Conservation (phyloP, 37 sponge, comb jelly and placozoan genomes). For the Diacarnus erythraeanus region DNA sequence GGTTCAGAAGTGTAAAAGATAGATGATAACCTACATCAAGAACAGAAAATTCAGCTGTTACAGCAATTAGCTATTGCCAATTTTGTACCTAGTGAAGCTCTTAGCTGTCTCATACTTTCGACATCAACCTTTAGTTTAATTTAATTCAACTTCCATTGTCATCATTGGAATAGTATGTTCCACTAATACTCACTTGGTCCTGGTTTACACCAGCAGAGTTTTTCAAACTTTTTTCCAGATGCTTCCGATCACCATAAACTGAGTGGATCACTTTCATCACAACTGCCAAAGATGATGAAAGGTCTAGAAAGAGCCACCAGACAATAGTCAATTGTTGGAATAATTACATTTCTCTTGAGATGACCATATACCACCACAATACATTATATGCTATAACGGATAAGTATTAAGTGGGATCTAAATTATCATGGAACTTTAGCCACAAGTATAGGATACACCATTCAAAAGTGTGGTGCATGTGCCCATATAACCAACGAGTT, state of each 20-base stretch:
- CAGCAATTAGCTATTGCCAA: not conserved
- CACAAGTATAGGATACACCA: not conserved
- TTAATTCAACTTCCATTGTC: no score
- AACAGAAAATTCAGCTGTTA: not conserved
- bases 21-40: conserved; percentile 63
- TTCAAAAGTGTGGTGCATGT: no score
- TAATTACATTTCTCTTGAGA: no score
- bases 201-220: not conserved
- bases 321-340: no score
- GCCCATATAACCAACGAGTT: no score
- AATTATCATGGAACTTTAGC: not conserved
- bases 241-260: conserved; percentile 27
- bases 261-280: conserved; percentile 4
- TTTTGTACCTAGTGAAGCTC: conserved; percentile 46
- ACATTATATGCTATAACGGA: no score
- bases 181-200: conserved; percentile 8
- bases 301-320: no score
- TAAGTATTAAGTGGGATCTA: not conserved
- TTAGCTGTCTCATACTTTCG: conserved; percentile 52
- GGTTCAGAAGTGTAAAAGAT: conserved; percentile 67
- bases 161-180: not conserved
- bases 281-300: not conserved
- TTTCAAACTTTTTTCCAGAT: conserved; percentile 7
- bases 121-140: conserved; percentile 11
- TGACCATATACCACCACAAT: no score